A percentile compares a stretch with the other conserved stretches of the same genome.
Conservation (phyloP, 2,113 vertebrate species). For the Thunnus maccoyii region DNA sequence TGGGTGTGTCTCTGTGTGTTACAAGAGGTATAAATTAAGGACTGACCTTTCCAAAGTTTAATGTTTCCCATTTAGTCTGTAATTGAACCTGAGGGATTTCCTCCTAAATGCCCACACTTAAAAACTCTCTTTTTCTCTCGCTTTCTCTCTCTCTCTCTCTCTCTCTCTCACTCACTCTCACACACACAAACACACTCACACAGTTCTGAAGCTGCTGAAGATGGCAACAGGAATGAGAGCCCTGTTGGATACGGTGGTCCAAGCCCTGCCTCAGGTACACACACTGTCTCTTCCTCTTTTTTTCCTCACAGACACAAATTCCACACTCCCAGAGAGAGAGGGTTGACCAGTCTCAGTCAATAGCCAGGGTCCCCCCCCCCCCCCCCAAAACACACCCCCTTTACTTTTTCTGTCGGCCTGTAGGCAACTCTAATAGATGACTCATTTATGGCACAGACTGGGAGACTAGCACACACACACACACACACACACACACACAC, state of each 20-base stretch:
- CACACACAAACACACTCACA: slow-evolving; percentile 8
- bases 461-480: slow-evolving; percentile 26
- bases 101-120: slow-evolving; percentile 48
- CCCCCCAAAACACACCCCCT: neutral
- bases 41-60: slow-evolving; percentile 69
- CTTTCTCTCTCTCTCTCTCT: neutral
- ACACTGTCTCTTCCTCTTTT: neutral
- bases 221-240: slow-evolving; percentile 99
- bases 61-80: slow-evolving; percentile 62
- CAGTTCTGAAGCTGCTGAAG: slow-evolving; percentile 97
- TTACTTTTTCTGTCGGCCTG: slow-evolving; percentile 32
- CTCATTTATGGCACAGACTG: slow-evolving; percentile 47
- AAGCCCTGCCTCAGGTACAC: slow-evolving; percentile 87
- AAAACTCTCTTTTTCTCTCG: slow-evolving; percentile 18
- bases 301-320: neutral
- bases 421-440: slow-evolving; percentile 53
- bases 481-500: no score
- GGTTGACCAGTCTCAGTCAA: slow-evolving; percentile 20
- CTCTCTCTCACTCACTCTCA: neutral
- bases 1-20: slow-evolving; percentile 9
- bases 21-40: slow-evolving; percentile 48
- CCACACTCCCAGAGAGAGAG: slow-evolving; percentile 1
- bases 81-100: slow-evolving; percentile 64
- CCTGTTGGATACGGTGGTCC: slow-evolving; percentile 96
- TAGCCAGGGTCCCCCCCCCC: slow-evolving; percentile 5